Conservation (phyloP, 2,797 vertebrate species). For the Tadarida brasiliensis region DNA sequence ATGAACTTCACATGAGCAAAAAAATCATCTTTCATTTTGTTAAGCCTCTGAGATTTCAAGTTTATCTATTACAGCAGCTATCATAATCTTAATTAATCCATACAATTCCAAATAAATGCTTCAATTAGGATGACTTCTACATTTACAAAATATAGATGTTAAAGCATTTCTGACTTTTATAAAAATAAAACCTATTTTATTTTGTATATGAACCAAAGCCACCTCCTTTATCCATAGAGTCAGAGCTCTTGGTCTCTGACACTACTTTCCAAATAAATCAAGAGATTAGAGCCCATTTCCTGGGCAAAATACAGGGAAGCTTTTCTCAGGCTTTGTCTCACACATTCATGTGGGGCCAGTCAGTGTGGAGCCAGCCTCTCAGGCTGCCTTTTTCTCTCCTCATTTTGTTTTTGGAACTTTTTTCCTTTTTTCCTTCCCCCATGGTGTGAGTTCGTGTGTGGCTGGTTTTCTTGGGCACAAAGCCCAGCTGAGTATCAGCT, state of each 20-base stretch:
- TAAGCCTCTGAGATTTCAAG: background rate
- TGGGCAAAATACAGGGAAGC: background rate
- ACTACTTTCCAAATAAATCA: background rate
- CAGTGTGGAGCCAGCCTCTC: constrained; percentile 68
- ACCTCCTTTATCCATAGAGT: background rate
- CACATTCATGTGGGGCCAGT: background rate
- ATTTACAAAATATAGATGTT: background rate
- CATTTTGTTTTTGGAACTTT: constrained; percentile 72
- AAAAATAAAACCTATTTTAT: background rate
- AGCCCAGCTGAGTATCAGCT: constrained; percentile 75
- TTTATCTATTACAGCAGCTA: background rate
- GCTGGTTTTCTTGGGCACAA: constrained; percentile 81
- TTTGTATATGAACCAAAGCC: background rate
- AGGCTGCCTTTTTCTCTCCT: constrained; percentile 53
- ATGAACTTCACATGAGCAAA: background rate
- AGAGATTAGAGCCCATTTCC: background rate
- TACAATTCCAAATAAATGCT: background rate
- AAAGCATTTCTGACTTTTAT: background rate
- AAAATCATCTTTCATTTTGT: background rate
- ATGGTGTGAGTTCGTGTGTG: constrained; percentile 80
- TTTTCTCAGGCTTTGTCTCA: constrained; percentile 36
- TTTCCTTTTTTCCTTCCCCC: constrained; percentile 56
- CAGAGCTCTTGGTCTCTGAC: background rate
- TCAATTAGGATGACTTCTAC: background rate
- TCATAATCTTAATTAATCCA: background rate